Percentiles rank a stretch among this genome's conserved stretches.
These are phyloP conservation scores for Pelagia noctiluca DNA, from an alignment of 30 jellyfish, hydroid and myxozoan species.

Conservation along the genomic window DNA sequence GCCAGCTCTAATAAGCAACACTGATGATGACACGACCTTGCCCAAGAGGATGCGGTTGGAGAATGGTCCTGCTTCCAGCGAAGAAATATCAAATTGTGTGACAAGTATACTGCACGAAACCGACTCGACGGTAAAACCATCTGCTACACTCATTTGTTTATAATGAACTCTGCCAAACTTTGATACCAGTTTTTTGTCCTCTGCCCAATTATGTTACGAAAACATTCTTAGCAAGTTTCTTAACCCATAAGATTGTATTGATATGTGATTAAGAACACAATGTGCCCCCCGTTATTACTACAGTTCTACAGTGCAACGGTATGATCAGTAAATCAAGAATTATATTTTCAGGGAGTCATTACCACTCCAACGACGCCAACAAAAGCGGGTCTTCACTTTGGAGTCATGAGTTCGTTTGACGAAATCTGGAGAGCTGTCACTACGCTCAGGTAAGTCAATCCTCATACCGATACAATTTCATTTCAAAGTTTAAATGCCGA, in stretches of 20 bases:
- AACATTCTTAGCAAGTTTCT: background rate
- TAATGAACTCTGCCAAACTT: background rate
- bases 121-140: conserved; percentile 32
- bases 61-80: background rate
- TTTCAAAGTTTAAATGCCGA: background rate
- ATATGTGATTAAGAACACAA: background rate
- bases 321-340: too few species aligned
- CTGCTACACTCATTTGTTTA: background rate
- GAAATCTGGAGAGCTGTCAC: conserved; percentile 89
- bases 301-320: too few species aligned
- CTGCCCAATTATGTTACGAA: background rate
- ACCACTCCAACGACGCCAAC: background rate
- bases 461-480: background rate
- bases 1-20: background rate
- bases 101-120: conserved; percentile 38
- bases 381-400: conserved; percentile 19
- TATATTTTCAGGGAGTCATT: background rate
- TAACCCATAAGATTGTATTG: background rate
- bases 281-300: too few species aligned
- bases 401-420: conserved; percentile 77
- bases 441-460: conserved; percentile 58
- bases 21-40: background rate
- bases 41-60: conserved; percentile 12
- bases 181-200: background rate
- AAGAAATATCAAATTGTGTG: conserved; percentile 13